Conservation (phyloP, 2,888 invertebrate species). For the Ditylenchus weischeri region DNA sequence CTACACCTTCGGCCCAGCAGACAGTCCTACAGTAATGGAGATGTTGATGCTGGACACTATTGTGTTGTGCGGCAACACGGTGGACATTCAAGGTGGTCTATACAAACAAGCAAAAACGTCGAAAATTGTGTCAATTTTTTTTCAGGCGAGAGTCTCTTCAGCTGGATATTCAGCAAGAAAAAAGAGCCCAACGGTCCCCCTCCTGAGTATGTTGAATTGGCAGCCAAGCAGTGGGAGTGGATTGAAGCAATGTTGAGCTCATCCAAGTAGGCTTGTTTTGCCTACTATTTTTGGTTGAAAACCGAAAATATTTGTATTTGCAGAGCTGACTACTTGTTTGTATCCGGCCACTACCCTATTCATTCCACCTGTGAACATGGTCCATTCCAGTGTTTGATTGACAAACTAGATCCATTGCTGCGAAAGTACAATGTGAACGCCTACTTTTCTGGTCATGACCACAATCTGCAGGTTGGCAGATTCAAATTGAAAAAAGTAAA, state of each 20-base stretch:
- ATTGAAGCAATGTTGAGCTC: conserved; percentile 57
- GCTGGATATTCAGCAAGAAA: conserved; percentile 40
- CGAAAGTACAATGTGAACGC: conserved; percentile 61
- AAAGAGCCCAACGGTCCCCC: conserved; percentile 40
- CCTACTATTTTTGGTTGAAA: background rate
- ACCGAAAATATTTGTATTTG: conserved; percentile 21
- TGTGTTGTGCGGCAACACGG: conserved; percentile 61
- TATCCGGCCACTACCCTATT: conserved; percentile 63
- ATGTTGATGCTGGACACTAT: conserved; percentile 64
- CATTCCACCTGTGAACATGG: conserved; percentile 63
- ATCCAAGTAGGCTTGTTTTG: conserved; percentile 51
- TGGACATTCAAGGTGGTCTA: conserved; percentile 36
- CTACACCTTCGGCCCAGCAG: conserved; percentile 48
- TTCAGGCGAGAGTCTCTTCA: conserved; percentile 24
- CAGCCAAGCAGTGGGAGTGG: conserved; percentile 61
- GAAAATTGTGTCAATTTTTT: too few species aligned
- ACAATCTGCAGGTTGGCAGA: conserved; percentile 60
- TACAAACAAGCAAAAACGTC: too few species aligned
- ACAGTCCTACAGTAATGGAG: conserved; percentile 51
- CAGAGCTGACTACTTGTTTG: conserved; percentile 62
- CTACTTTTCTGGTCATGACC: conserved; percentile 64
- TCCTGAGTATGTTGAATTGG: conserved; percentile 34
- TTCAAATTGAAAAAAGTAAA: too few species aligned
- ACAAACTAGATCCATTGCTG: conserved; percentile 60
- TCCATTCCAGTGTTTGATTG: conserved; percentile 61